These are phyloP conservation scores for Prochilodus magdalenae DNA, from an alignment of 2,113 vertebrate species.

Conservation along the genomic window DNA sequence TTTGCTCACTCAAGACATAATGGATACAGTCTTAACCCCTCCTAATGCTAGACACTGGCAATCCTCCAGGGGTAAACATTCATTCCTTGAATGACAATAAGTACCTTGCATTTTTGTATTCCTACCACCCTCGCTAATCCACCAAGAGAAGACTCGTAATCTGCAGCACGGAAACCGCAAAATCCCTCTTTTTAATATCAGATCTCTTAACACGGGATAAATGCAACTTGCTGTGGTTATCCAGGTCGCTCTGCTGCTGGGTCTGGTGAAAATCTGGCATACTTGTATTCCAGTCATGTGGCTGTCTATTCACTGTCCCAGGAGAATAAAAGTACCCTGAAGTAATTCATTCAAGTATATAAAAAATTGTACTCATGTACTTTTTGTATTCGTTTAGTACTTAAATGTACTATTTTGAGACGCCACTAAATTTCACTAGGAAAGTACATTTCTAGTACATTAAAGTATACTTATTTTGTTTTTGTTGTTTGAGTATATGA, in stretches of 20 bases:
- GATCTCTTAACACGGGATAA: conserved; percentile 77
- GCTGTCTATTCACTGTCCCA: too few species aligned
- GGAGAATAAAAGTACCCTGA: too few species aligned
- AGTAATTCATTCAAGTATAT: too few species aligned
- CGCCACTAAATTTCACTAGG: too few species aligned
- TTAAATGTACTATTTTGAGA: too few species aligned
- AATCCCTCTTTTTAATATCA: conserved; percentile 69
- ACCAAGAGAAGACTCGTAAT: conserved; percentile 67
- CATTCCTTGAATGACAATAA: conserved; percentile 57
- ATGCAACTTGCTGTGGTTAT: conserved; percentile 65
- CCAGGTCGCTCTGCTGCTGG: conserved; percentile 62
- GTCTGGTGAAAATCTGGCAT: conserved; percentile 37
- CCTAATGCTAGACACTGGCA: not conserved
- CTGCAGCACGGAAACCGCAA: conserved; percentile 70
- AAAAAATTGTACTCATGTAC: too few species aligned
- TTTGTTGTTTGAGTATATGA: too few species aligned
- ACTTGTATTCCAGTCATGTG: not conserved
- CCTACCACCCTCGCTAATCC: conserved; percentile 65
- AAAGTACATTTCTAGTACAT: too few species aligned
- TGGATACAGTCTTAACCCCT: not conserved
- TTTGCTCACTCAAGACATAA: not conserved
- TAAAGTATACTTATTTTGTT: too few species aligned
- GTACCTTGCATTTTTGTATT: conserved; percentile 61
- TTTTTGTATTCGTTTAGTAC: too few species aligned
- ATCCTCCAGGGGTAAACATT: conserved; percentile 3